phyloP scores from a whole-genome alignment of 2,113 vertebrate genomes.

The Morone saxatilis region DNA sequence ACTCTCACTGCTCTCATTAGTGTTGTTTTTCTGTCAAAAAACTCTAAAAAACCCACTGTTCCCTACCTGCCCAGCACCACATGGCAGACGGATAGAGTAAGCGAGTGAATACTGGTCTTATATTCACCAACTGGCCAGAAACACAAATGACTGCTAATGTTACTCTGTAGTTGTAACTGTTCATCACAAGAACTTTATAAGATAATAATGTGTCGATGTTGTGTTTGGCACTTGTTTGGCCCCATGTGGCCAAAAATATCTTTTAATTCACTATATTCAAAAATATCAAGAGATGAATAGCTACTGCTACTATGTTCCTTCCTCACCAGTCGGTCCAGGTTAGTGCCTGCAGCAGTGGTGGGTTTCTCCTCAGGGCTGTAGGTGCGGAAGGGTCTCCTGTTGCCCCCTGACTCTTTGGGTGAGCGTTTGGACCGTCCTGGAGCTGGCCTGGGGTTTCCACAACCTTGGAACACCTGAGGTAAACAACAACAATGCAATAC shows the following conservation, averaged over 20 bases:
- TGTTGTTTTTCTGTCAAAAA: not conserved
- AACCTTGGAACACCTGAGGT: slow-evolving; percentile 89
- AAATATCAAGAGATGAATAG: not conserved
- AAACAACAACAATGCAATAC: not conserved
- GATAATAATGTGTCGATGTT: not conserved
- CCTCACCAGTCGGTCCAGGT: slow-evolving; percentile 89
- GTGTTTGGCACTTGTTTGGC: not conserved
- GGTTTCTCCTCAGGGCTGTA: slow-evolving; percentile 87
- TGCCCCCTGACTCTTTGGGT: slow-evolving; percentile 80
- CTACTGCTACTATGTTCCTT: not conserved
- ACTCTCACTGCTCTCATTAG: not conserved
- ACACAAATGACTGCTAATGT: too few species aligned
- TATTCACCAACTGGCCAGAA: too few species aligned
- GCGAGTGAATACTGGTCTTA: too few species aligned
- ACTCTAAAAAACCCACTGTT: not conserved
- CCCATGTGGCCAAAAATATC: not conserved
- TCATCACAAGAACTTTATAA: not conserved
- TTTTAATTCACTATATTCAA: not conserved
- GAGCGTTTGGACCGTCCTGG: slow-evolving; percentile 85
- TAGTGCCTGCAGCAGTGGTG: slow-evolving; percentile 89
- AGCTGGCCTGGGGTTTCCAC: slow-evolving; percentile 85
- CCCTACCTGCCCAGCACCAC: too few species aligned
- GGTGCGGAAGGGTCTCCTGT: slow-evolving; percentile 82
- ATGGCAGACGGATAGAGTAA: not conserved
- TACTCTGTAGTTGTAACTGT: too few species aligned